phyloP scores from a whole-genome alignment of 2,888 invertebrate genomes.

The Dynastes maya region DNA sequence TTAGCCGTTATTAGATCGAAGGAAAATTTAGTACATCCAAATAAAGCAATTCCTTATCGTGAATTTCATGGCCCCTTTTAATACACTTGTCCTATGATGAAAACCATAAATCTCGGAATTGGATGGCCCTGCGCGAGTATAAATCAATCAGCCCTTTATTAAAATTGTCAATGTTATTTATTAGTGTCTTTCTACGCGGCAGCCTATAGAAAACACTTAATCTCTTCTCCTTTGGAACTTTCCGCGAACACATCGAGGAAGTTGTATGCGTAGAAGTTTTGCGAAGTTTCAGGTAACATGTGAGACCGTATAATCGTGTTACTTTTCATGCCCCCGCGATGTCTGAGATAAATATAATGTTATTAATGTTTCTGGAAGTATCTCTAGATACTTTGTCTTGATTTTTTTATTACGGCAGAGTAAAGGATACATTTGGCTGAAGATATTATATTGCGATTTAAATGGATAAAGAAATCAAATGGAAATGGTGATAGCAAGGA shows the following conservation, averaged over 20 bases:
- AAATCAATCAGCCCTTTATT: conserved; percentile 33
- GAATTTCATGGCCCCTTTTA: conserved; percentile 7
- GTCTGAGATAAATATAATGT: not conserved
- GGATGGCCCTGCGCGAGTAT: not conserved
- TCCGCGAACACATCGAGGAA: conserved; percentile 10
- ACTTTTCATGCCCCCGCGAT: not conserved
- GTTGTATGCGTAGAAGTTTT: conserved; percentile 1
- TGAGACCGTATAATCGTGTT: not conserved
- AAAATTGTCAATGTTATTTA: conserved; percentile 39
- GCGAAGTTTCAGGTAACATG: not conserved
- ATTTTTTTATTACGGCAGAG: too few relatives aligned
- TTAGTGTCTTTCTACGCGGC: conserved; percentile 26
- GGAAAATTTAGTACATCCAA: conserved; percentile 9
- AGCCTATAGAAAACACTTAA: conserved; percentile 19
- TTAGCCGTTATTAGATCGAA: not conserved
- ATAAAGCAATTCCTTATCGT: conserved; percentile 7
- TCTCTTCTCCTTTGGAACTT: conserved; percentile 9
- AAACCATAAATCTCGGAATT: conserved; percentile 20
- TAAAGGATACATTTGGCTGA: too few relatives aligned
- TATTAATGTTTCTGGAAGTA: not conserved
- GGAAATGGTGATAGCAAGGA: too few relatives aligned
- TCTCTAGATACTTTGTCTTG: too few relatives aligned
- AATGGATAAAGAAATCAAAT: too few relatives aligned
- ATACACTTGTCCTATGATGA: not conserved
- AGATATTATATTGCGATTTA: too few relatives aligned